A percentile compares a stretch with the other conserved stretches of the same genome.
phyloP scores from a whole-genome alignment of 2,797 vertebrate genomes.

The Selene dorsalis region DNA sequence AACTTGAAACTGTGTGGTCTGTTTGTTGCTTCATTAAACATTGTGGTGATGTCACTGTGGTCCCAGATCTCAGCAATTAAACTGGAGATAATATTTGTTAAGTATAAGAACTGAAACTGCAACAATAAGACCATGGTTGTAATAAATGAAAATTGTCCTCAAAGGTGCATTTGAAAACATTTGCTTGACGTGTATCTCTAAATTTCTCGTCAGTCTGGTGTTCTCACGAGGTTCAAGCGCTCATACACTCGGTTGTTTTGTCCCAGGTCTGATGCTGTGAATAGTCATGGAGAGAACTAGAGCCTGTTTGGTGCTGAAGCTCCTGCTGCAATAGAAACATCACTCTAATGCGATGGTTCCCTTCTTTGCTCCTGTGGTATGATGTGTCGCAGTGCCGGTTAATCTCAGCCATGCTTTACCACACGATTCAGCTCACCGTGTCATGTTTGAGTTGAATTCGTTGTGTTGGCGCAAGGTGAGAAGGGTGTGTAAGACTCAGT shows the following conservation, averaged over 20 bases:
- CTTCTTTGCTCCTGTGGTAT: conserved; percentile 65
- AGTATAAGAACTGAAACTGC: not conserved
- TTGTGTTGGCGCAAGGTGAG: conserved; percentile 12
- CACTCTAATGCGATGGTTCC: conserved; percentile 72
- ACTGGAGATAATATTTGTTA: not conserved
- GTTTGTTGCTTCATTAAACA: not conserved
- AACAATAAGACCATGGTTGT: not conserved
- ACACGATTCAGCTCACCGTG: not conserved
- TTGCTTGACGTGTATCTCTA: not conserved
- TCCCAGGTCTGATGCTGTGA: conserved; percentile 78
- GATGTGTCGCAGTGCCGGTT: not conserved
- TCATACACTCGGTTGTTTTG: conserved; percentile 4
- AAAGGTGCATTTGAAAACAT: conserved; percentile 1
- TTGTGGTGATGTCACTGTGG: not conserved
- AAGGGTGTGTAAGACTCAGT: conserved; percentile 6
- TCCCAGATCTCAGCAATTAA: conserved; percentile 1
- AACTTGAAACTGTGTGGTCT: not conserved
- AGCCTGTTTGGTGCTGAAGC: conserved; percentile 68
- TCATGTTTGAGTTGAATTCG: not conserved
- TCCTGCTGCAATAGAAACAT: conserved; percentile 67
- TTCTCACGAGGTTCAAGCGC: conserved; percentile 1
- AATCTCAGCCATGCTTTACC: conserved; percentile 13
- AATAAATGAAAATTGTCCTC: not conserved
- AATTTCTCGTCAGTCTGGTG: not conserved
- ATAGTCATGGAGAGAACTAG: conserved; percentile 74